Conservation (phyloP, 2,797 vertebrate genomes). For the Peromyscus nudipes region DNA sequence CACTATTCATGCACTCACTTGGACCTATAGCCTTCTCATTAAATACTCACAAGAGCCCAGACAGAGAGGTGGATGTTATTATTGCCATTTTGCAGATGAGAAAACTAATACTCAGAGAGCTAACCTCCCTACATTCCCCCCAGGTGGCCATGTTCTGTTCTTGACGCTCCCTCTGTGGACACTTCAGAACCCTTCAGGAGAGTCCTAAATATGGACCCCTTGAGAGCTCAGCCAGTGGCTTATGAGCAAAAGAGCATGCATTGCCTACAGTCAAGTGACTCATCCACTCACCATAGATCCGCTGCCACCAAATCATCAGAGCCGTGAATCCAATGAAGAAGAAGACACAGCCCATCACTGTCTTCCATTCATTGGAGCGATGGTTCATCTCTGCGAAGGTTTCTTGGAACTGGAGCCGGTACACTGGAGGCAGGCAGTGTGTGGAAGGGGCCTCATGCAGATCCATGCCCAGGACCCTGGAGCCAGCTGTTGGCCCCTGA, state of each 20-base stretch:
- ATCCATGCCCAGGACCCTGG: not conserved
- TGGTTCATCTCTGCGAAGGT: constrained; percentile 92
- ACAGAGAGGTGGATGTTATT: not conserved
- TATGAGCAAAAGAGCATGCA: not conserved
- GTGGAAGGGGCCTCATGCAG: not conserved
- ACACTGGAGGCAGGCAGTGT: constrained; percentile 87
- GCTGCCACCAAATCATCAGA: constrained; percentile 93
- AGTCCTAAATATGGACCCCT: not conserved
- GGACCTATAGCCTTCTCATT: not conserved
- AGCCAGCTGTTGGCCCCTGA: not conserved
- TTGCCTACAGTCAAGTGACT: no score
- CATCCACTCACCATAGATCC: constrained; percentile 87
- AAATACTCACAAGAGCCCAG: constrained; percentile 1
- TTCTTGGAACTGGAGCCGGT: constrained; percentile 90
- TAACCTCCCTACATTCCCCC: not conserved
- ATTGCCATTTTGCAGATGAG: not conserved
- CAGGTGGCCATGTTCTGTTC: not conserved
- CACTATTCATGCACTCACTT: not conserved
- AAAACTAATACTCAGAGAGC: not conserved
- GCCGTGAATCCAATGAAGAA: constrained; percentile 92
- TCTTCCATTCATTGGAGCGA: constrained; percentile 91
- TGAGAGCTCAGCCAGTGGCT: not conserved
- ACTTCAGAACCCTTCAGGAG: not conserved
- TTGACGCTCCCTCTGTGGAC: not conserved
- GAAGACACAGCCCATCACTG: constrained; percentile 89